Conservation (phyloP, 2,113 vertebrate species). For the Rhodinocichla rosea region DNA sequence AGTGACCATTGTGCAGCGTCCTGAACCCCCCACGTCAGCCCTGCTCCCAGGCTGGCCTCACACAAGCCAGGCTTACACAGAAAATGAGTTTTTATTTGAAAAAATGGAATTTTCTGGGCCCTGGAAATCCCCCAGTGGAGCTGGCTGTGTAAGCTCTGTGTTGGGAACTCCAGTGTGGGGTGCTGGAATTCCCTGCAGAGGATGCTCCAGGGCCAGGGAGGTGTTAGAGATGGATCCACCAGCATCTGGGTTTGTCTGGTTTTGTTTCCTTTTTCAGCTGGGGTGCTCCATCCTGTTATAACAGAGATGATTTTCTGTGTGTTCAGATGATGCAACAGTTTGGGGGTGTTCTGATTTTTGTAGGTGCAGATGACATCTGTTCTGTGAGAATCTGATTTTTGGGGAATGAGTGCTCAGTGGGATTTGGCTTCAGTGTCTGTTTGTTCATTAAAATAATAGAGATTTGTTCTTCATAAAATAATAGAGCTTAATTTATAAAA, state of each 20-base stretch:
- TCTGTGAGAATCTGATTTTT: neutral
- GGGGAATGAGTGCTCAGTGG: fast-evolving
- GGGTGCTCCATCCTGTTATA: fast-evolving
- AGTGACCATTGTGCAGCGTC: neutral
- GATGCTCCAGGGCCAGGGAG: neutral
- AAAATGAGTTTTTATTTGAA: neutral
- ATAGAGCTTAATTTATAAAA: too few relatives aligned
- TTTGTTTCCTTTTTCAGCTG: neutral
- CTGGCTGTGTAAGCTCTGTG: neutral
- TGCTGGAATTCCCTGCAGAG: neutral
- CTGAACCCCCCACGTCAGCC: neutral
- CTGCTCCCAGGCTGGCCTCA: neutral
- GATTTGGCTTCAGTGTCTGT: neutral
- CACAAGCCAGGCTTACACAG: neutral
- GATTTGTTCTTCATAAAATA: neutral
- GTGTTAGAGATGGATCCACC: neutral
- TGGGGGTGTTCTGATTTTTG: neutral
- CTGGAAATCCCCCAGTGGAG: neutral
- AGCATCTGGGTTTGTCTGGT: neutral
- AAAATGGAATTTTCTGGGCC: neutral
- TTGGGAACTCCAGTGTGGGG: too few relatives aligned
- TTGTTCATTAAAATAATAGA: neutral
- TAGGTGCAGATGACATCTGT: neutral
- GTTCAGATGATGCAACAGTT: neutral
- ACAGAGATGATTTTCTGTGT: neutral